A percentile compares a stretch with the other conserved stretches of the same genome.
These are phyloP conservation scores for Nephila pilipes DNA, from an alignment of 1,140 invertebrate species.

Conservation along the genomic window DNA sequence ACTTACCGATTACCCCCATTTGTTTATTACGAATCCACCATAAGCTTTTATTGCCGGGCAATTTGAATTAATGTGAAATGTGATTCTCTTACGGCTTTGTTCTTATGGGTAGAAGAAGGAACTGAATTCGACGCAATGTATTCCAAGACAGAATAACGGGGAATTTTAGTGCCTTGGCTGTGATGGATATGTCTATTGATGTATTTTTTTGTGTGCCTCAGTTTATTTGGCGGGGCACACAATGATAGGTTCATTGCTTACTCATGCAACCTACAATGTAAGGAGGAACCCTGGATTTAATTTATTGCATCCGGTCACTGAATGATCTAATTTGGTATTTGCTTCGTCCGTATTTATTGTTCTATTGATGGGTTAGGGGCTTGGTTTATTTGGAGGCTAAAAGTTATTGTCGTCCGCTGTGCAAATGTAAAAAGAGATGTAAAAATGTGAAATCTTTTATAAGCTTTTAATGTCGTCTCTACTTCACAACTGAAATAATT, in stretches of 20 bases:
- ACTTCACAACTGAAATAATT: too few relatives aligned
- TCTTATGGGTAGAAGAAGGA: background rate
- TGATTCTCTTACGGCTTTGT: background rate
- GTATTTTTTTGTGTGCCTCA: background rate
- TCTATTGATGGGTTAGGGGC: background rate
- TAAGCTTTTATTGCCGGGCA: background rate
- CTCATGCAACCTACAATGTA: background rate
- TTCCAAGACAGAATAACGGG: background rate
- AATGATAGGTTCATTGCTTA: background rate
- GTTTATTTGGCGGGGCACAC: background rate
- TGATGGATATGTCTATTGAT: background rate
- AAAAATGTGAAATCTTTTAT: background rate
- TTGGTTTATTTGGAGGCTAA: background rate
- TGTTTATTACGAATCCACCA: background rate
- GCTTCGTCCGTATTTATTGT: conserved; percentile 4
- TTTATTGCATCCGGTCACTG: conserved; percentile 33
- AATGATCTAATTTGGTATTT: background rate
- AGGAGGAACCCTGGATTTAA: background rate
- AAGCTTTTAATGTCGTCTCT: too few relatives aligned
- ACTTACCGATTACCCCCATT: background rate
- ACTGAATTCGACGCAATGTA: background rate
- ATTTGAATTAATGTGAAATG: conserved; percentile 4
- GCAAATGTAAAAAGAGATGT: background rate
- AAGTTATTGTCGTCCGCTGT: background rate
- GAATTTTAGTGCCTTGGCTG: background rate